Conservation (phyloP, 2,113 vertebrate species). For the Hippopotamus amphibius region DNA sequence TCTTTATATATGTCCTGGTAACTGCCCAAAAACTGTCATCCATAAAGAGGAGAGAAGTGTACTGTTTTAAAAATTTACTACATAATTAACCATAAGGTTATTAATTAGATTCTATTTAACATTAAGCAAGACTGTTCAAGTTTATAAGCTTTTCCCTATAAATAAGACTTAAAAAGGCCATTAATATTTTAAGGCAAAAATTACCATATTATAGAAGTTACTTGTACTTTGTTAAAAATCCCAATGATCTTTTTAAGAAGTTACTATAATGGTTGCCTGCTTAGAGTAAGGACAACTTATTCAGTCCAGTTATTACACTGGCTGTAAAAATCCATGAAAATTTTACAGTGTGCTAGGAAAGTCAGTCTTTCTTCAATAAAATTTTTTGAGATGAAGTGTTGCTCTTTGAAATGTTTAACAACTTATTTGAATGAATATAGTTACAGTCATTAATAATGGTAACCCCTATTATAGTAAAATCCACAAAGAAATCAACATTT, state of each 20-base stretch:
- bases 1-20: background rate
- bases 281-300: background rate
- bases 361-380: background rate
- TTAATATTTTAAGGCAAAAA: background rate
- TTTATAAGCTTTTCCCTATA: background rate
- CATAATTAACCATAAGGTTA: background rate
- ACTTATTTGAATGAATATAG: conserved; percentile 11
- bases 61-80: background rate
- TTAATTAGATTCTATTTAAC: background rate
- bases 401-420: conserved; percentile 12
- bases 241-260: background rate
- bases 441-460: background rate
- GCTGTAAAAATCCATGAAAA: background rate
- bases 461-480: background rate
- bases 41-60: background rate
- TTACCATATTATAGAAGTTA: background rate
- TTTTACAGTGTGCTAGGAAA: background rate
- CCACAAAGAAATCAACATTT: background rate
- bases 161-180: background rate
- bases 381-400: background rate
- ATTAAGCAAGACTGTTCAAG: background rate
- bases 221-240: conserved; percentile 16
- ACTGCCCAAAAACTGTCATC: background rate
- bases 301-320: background rate
- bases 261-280: background rate